These are phyloP conservation scores for Stenurella melanura DNA, from an alignment of 2,888 invertebrate genomes.

Conservation along the genomic window DNA sequence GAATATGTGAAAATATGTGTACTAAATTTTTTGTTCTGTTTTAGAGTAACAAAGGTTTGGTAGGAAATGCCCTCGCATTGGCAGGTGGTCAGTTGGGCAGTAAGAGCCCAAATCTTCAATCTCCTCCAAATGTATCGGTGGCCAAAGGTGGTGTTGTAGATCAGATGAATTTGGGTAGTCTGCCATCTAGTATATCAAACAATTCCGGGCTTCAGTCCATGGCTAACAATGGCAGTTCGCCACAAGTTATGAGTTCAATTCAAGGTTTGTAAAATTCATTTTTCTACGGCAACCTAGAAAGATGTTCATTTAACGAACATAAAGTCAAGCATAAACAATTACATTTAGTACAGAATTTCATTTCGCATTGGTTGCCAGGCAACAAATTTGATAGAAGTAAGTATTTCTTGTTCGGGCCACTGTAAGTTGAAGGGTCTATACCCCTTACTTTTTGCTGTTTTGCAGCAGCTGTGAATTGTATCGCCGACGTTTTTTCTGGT, in stretches of 20 bases:
- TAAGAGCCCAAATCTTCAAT: conserved; percentile 90
- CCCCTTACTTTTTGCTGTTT: too few relatives aligned
- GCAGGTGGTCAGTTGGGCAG: conserved; percentile 85
- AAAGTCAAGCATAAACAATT: too few relatives aligned
- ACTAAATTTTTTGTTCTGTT: conserved; percentile 67
- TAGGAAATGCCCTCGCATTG: conserved; percentile 83
- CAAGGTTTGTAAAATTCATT: conserved; percentile 76
- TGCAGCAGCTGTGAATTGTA: too few relatives aligned
- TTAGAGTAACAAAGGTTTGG: conserved; percentile 83
- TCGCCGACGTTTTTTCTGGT: too few relatives aligned
- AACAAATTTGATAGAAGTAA: too few relatives aligned
- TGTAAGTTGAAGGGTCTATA: too few relatives aligned
- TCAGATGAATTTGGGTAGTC: conserved; percentile 77
- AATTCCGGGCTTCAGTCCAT: conserved; percentile 74
- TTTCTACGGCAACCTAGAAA: too few relatives aligned
- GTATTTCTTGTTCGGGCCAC: too few relatives aligned
- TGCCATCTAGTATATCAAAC: conserved; percentile 76
- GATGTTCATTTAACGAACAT: too few relatives aligned
- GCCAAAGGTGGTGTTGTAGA: conserved; percentile 79
- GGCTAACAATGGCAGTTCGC: conserved; percentile 82
- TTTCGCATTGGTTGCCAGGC: too few relatives aligned
- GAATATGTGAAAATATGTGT: neutral
- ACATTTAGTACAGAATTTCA: too few relatives aligned
- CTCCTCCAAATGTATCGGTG: conserved; percentile 88
- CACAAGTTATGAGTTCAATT: conserved; percentile 83